These are phyloP conservation scores for Clusia tigrina DNA, from an alignment of 2,888 invertebrate species.

Conservation along the genomic window DNA sequence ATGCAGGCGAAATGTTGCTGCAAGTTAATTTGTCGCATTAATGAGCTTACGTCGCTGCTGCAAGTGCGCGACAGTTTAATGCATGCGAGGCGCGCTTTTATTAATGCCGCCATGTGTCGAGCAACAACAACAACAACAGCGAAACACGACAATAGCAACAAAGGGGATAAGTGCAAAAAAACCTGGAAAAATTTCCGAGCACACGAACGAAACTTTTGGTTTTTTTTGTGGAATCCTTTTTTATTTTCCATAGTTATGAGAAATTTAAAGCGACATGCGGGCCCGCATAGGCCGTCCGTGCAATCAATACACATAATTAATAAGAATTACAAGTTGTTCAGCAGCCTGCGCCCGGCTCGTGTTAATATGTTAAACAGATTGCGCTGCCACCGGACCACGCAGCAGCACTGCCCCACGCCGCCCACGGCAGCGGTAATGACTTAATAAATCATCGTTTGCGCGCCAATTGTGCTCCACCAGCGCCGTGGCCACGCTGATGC, in stretches of 20 bases:
- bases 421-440: slow-evolving; percentile 52
- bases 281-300: not conserved
- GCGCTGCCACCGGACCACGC: slow-evolving; percentile 15
- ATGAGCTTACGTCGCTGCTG: slow-evolving; percentile 22
- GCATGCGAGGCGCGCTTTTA: slow-evolving; percentile 8
- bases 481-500: slow-evolving; percentile 30
- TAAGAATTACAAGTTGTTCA: slow-evolving; percentile 61
- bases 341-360: no score
- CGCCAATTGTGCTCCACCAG: slow-evolving; percentile 34
- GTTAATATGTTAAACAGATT: slow-evolving; percentile 16
- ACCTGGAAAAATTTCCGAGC: not conserved
- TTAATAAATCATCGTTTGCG: slow-evolving; percentile 60
- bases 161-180: not conserved
- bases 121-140: slow-evolving; percentile 13
- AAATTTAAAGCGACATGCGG: no score
- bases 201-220: not conserved
- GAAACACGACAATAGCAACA: slow-evolving; percentile 3
- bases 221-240: not conserved
- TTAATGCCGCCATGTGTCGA: slow-evolving; percentile 4
- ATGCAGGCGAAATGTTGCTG: not conserved
- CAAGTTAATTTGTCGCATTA: slow-evolving; percentile 45
- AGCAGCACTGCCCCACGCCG: slow-evolving; percentile 38
- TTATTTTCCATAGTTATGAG: not conserved
- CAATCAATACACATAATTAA: slow-evolving; percentile 50
- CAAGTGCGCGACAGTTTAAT: not conserved